Evolutionary conservation across 1,140 invertebrate species (phyloP), one percentile per base, ranked within the genome.

Genomic region (Lordiphosa mommai): DNA sequence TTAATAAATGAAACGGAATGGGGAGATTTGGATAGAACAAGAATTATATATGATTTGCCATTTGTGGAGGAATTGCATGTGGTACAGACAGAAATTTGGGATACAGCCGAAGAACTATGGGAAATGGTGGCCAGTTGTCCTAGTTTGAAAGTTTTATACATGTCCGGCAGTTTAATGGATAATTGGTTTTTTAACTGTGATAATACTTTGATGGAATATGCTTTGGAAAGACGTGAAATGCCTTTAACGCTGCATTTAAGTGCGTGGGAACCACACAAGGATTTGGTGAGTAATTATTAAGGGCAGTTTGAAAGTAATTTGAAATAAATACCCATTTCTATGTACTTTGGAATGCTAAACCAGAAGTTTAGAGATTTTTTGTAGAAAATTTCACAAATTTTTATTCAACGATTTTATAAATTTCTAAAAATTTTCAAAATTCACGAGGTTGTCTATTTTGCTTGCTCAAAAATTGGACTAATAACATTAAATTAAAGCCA

Each of bases 31-130:
- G 40, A 29, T n/a, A 43, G 8, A 7, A 43, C 40, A 13, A 12
- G 38, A 27, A 27, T 41, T 6, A 20, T 41, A 3, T 27, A 27
- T 20, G 38, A 41, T 41, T 14, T 14, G 34, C 34, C 34, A 14
- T 37, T 37, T 12, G 23, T 27, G 23, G 23, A 27, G 23, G 23
- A 27, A 13, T 37, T 40, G 4, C 9, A 40, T 40, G 16, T 40
- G 20, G 38, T 40, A n/a, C 1, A 40, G 20, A 40, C 38, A 23
- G 2, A 3, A 9, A 20, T 20, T 1, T 40, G 38, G 38, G 38
- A 40, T 23, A 20, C 38, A 20, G 38, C 38, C 17, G 17, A 40
- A 23, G 38, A 40, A 40, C 38, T 40, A 2, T 40, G 38, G 38
- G 38, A 40, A 5, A 40, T 40, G 38, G 16, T 40, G 10, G 16